phyloP scores from a whole-genome alignment of 2,888 invertebrate species.

The Chamaedrilus cognettii region DNA sequence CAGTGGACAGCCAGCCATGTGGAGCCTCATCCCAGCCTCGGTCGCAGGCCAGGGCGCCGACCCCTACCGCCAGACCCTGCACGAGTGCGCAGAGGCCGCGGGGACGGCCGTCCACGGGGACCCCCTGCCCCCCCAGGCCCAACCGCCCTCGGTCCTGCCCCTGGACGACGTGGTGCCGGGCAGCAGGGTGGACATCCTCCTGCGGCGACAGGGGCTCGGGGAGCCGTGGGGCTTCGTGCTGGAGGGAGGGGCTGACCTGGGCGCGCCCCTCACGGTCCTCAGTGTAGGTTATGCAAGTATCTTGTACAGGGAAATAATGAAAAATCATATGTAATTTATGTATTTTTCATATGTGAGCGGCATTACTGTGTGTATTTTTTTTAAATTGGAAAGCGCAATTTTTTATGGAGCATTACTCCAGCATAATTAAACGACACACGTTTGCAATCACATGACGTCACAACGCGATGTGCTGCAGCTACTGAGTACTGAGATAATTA shows the following conservation, averaged over 20 bases:
- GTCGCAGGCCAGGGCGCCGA: neutral
- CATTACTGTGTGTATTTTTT: no score
- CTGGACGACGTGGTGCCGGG: constrained; percentile 1
- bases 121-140: neutral
- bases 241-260: constrained; percentile 14
- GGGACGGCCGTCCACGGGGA: neutral
- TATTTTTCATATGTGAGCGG: no score
- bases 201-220: constrained; percentile 2
- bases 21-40: constrained; percentile 1
- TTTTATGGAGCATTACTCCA: no score
- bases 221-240: constrained; percentile 23
- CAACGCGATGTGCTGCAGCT: no score
- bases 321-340: no score
- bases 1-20: constrained; percentile 1
- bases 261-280: constrained; percentile 11
- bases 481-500: no score
- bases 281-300: constrained; percentile 12
- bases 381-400: no score
- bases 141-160: neutral
- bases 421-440: no score
- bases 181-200: neutral
- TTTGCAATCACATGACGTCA: no score
- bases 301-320: no score
- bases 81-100: neutral
- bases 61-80: neutral